Evolutionary conservation across 2,113 vertebrate genomes (phyloP).

Genomic region (Drymodes brunneopygia): DNA sequence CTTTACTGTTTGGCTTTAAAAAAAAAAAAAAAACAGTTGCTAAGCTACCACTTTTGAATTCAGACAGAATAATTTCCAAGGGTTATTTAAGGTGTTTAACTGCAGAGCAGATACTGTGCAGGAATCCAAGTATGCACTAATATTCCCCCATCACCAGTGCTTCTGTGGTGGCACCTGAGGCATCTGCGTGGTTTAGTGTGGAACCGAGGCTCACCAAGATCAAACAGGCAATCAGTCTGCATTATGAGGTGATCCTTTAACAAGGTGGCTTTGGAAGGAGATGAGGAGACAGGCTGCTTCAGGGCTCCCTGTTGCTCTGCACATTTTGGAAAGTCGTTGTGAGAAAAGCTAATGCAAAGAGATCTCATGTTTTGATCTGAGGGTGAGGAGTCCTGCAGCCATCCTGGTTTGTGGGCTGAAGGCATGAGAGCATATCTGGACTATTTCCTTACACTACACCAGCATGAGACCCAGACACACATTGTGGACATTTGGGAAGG

Average conservation of each 20-base stretch:
- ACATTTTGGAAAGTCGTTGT: background rate
- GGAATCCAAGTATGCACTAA: background rate
- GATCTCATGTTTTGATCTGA: background rate
- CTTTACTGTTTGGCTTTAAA: background rate
- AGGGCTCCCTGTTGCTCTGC: background rate
- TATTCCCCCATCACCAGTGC: background rate
- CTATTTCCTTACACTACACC: background rate
- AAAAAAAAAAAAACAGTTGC: background rate
- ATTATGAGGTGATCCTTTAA: background rate
- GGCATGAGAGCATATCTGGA: background rate
- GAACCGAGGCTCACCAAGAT: background rate
- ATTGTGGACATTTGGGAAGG: background rate
- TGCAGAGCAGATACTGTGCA: background rate
- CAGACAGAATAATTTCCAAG: constrained; percentile 30
- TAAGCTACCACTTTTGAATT: constrained; percentile 44
- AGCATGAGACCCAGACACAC: background rate
- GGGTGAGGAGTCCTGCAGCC: background rate
- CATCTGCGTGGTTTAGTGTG: background rate
- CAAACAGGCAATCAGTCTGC: background rate
- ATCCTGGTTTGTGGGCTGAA: background rate
- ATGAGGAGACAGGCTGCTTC: background rate
- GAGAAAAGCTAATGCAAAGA: background rate
- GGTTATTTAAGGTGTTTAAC: constrained; percentile 56
- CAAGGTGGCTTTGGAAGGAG: background rate
- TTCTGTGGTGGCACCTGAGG: background rate